Evolutionary conservation across 2,888 invertebrate genomes (phyloP), one percentile per base, ranked within the genome.

Genomic region (Acholoe squamosa): DNA sequence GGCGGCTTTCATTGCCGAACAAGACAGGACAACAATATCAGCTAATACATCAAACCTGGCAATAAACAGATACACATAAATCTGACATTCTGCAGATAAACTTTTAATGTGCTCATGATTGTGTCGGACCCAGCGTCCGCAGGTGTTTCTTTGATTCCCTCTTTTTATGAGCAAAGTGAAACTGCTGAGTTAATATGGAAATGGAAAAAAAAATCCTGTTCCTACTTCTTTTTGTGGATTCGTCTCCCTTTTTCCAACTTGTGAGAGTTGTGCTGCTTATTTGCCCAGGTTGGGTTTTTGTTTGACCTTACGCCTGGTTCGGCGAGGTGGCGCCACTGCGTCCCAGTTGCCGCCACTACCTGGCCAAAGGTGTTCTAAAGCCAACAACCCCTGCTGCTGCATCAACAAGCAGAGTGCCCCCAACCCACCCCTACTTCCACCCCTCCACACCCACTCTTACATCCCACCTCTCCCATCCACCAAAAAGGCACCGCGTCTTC

Each of bases 181-280:
- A 25, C 71, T 71, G 67, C 25, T 5, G 71, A 71, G 71, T 71
- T 71, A 71, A 71, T 71, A 71, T 28, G 71, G n/a, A 28, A 71
- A 43, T 43, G 31, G 31, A 16, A 28, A 25, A 76, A 25, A 31
- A 31, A 28, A 31, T 76, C 76, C 76, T 76, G 28, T n/a, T 31
- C 76, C 76, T 25, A 31, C 31, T 76, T 76, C 31, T 76, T 76
- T 76, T 76, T 76, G 61, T 61, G 22, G 22, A 61, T 25, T 61
- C 61, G 22, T 76, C 76, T 76, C 43, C 33, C 7, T 80, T 80
- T 43, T 43, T 16, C 34, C 34, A 19, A 19, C 33, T 7, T n/a
- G 80, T 80, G 80, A 80, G 80, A 19, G 80, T 80, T 43, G 80
- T 33, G 86, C 3, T 86, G 86, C 86, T 86, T 86, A 86, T 86